phyloP scores from a whole-genome alignment of 2,797 vertebrate genomes.

The Siniperca scherzeri region DNA sequence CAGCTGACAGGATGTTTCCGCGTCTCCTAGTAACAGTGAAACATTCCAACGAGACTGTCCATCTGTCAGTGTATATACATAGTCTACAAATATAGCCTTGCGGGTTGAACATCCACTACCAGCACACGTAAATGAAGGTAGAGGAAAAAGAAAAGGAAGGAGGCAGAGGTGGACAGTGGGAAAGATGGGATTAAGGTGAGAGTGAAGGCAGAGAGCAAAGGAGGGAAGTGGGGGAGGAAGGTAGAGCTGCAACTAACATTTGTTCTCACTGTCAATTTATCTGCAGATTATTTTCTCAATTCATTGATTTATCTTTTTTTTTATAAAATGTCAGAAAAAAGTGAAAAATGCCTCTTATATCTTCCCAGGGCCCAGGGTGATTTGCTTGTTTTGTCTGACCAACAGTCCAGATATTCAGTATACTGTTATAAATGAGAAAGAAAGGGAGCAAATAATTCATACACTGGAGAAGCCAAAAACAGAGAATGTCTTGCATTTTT shows the following conservation, averaged over 20 bases:
- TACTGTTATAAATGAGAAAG: background rate
- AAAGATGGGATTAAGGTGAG: background rate
- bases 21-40: slow-evolving; percentile 70
- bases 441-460: background rate
- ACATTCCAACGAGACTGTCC: slow-evolving; percentile 64
- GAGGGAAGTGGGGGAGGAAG: background rate
- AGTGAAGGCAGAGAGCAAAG: slow-evolving; percentile 1
- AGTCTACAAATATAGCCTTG: slow-evolving; percentile 56
- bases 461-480: background rate
- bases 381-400: background rate
- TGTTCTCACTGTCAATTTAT: background rate
- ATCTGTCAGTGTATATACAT: slow-evolving; percentile 71
- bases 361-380: background rate
- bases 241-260: background rate
- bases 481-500: background rate
- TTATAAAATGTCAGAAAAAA: background rate
- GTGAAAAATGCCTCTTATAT: background rate
- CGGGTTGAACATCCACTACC: slow-evolving; percentile 38
- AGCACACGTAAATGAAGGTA: slow-evolving; percentile 29
- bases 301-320: background rate
- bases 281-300: background rate
- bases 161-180: background rate
- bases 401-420: background rate
- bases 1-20: slow-evolving; percentile 67
- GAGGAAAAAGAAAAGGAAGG: background rate